phyloP scores from a whole-genome alignment of 2,113 vertebrate genomes.

The Rhombomys opimus region DNA sequence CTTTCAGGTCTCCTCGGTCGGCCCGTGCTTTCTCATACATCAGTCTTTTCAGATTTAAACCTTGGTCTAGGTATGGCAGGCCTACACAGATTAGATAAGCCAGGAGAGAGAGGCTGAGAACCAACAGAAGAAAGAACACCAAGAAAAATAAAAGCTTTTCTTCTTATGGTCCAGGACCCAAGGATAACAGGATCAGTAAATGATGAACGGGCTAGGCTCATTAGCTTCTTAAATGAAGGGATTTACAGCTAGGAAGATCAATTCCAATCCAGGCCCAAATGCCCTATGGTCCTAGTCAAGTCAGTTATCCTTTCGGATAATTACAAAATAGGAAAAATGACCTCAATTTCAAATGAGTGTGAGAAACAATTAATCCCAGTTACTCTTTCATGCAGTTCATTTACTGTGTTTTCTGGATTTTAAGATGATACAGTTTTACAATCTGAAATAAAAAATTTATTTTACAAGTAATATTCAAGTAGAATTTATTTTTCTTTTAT shows the following conservation, averaged over 20 bases:
- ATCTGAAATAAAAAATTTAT: constrained; percentile 38
- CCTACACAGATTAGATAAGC: constrained; percentile 20
- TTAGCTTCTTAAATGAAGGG: neutral
- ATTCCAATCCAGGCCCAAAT: neutral
- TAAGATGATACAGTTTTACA: neutral
- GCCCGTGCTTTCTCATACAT: neutral
- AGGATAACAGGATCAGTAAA: neutral
- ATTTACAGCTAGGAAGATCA: neutral
- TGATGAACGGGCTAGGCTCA: neutral
- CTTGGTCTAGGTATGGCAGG: neutral
- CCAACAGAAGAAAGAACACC: neutral
- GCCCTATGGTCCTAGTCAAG: neutral
- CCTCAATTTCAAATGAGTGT: neutral
- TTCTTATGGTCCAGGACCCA: neutral
- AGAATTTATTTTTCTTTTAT: neutral
- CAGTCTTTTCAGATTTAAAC: neutral
- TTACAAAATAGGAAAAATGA: constrained; percentile 37
- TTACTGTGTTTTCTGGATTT: neutral
- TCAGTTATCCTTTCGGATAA: neutral
- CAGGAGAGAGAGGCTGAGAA: constrained; percentile 23
- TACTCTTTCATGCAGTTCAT: neutral
- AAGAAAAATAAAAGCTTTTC: constrained; percentile 28
- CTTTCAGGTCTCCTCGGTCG: neutral
- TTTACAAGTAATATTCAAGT: neutral
- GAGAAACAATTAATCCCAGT: neutral